A percentile compares a stretch with the other conserved stretches of the same genome.
These are phyloP conservation scores for Coilia nasus DNA, from an alignment of 2,797 vertebrate genomes.

Conservation along the genomic window DNA sequence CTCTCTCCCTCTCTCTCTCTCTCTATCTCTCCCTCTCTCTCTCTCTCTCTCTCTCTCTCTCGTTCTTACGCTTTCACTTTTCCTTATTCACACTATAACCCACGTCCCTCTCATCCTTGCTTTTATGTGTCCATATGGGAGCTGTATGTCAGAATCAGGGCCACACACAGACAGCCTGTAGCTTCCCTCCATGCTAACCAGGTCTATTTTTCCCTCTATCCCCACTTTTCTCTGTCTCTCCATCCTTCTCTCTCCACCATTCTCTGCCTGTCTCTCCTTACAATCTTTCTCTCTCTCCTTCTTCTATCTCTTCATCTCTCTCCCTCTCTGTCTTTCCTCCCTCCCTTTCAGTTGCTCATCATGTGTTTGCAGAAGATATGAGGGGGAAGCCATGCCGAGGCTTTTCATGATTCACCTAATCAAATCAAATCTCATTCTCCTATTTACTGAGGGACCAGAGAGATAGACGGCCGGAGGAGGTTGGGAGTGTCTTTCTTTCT, in stretches of 20 bases:
- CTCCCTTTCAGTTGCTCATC: conserved; percentile 4
- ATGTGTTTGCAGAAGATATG: conserved; percentile 23
- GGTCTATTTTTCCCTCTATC: background rate
- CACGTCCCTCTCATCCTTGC: no score
- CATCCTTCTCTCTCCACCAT: background rate
- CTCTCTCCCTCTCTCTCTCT: conserved; percentile 15
- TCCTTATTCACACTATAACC: no score
- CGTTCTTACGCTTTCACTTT: no score
- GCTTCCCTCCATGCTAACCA: background rate
- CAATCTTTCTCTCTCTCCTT: background rate
- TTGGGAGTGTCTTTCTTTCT: background rate
- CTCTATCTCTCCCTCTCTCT: background rate
- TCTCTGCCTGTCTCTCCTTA: background rate
- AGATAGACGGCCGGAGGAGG: background rate
- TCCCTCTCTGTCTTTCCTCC: no score
- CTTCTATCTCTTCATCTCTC: background rate
- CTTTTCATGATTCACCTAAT: conserved; percentile 46
- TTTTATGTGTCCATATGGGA: background rate
- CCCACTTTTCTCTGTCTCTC: background rate
- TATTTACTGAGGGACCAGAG: background rate
- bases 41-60: background rate
- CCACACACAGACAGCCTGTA: background rate
- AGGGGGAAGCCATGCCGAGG: conserved; percentile 39
- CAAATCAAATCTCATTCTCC: conserved; percentile 42
- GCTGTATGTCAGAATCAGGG: background rate